Evolutionary conservation across 2,888 invertebrate genomes (phyloP).

Genomic region (Baccha elongata): DNA sequence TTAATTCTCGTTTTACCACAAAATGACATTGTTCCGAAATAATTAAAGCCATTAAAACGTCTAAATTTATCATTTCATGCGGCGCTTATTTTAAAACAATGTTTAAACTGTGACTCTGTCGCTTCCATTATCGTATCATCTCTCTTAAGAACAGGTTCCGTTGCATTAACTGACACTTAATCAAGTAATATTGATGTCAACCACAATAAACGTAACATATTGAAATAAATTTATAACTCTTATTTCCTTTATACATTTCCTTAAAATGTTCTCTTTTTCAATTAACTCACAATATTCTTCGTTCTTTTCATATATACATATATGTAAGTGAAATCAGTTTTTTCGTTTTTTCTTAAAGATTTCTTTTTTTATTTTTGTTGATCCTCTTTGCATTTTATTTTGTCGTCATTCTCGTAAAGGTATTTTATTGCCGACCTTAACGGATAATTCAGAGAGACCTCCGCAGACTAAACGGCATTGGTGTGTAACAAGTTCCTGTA

Average conservation of each 20-base stretch:
- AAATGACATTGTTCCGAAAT: slow-evolving; percentile 43
- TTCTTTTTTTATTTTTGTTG: neutral
- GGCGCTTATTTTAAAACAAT: neutral
- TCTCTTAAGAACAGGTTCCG: slow-evolving; percentile 44
- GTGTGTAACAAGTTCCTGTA: slow-evolving; percentile 55
- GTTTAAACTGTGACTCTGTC: slow-evolving; percentile 22
- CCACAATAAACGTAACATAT: slow-evolving; percentile 3
- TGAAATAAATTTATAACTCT: slow-evolving; percentile 13
- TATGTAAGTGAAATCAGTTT: slow-evolving; percentile 16
- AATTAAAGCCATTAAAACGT: slow-evolving; percentile 8
- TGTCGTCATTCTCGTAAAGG: slow-evolving; percentile 48
- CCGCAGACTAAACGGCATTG: slow-evolving; percentile 69
- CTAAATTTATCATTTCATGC: slow-evolving; percentile 37
- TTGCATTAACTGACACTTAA: slow-evolving; percentile 19
- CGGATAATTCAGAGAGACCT: slow-evolving; percentile 53
- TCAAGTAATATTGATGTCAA: slow-evolving; percentile 31
- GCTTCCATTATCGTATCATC: slow-evolving; percentile 14
- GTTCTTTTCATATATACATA: too few relatives aligned
- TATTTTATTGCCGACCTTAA: slow-evolving; percentile 63
- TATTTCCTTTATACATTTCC: slow-evolving; percentile 10
- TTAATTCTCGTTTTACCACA: slow-evolving; percentile 36
- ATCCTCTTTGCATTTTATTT: slow-evolving; percentile 24
- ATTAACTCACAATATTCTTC: slow-evolving; percentile 10
- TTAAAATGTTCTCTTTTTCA: slow-evolving; percentile 15
- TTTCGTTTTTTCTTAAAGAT: neutral